Percentiles rank a stretch among this genome's conserved stretches.
Conservation (phyloP, 2,888 invertebrate genomes). For the Andrena fulva region DNA sequence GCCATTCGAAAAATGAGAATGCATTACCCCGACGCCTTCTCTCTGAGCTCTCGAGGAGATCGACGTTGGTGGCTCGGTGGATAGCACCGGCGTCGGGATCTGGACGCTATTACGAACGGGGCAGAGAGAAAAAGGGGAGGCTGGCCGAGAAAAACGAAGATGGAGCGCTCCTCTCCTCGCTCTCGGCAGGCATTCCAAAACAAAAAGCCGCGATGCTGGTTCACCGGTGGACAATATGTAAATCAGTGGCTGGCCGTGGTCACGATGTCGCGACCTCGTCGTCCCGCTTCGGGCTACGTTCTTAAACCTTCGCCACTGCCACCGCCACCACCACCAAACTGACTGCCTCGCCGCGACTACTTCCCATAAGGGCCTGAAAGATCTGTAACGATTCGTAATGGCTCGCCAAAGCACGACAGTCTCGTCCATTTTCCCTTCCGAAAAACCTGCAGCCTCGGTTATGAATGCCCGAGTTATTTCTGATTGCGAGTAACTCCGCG, state of each 20-base stretch:
- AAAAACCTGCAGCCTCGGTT: background rate
- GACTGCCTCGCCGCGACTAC: slow-evolving; percentile 71
- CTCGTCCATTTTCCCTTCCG: background rate
- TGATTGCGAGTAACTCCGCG: background rate
- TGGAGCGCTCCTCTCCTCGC: slow-evolving; percentile 65
- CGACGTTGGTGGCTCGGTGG: slow-evolving; percentile 83
- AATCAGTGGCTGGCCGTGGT: slow-evolving; percentile 84
- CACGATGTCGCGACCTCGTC: slow-evolving; percentile 85
- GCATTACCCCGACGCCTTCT: slow-evolving; percentile 79
- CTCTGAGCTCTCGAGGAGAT: slow-evolving; percentile 75
- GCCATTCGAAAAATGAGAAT: slow-evolving; percentile 78
- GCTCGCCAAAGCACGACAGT: slow-evolving; percentile 63
- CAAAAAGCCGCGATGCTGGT: slow-evolving; percentile 82
- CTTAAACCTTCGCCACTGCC: slow-evolving; percentile 75
- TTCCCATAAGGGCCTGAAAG: slow-evolving; percentile 78
- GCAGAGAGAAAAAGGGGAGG: slow-evolving; percentile 54
- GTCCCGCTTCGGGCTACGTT: slow-evolving; percentile 72
- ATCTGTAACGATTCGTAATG: slow-evolving; percentile 79
- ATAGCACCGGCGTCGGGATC: slow-evolving; percentile 79
- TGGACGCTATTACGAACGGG: slow-evolving; percentile 80
- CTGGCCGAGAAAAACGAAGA: slow-evolving; percentile 60
- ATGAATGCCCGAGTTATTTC: background rate
- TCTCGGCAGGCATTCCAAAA: slow-evolving; percentile 83
- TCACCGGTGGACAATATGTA: slow-evolving; percentile 84
- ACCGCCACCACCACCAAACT: slow-evolving; percentile 73